phyloP scores from a whole-genome alignment of 2,888 invertebrate genomes.

The Blastobasis adustella region DNA sequence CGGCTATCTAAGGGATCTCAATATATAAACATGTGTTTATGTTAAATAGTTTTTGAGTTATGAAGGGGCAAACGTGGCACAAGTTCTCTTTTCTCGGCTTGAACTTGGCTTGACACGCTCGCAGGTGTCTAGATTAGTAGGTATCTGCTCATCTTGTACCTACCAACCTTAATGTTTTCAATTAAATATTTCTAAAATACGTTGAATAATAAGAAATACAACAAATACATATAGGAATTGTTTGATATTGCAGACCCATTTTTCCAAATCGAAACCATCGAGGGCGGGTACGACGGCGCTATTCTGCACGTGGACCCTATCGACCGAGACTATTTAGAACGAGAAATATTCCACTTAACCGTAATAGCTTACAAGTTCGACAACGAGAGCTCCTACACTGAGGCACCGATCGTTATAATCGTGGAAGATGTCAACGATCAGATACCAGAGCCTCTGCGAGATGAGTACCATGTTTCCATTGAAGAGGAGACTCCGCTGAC shows the following conservation, averaged over 20 bases:
- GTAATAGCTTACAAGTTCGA: conserved; percentile 64
- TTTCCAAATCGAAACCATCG: conserved; percentile 45
- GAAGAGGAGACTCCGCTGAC: conserved; percentile 70
- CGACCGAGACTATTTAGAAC: conserved; percentile 58
- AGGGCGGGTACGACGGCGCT: conserved; percentile 42
- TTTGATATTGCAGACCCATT: conserved; percentile 35
- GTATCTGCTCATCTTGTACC: no score
- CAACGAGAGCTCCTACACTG: conserved; percentile 38
- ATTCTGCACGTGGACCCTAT: conserved; percentile 49
- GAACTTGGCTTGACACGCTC: no score
- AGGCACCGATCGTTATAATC: conserved; percentile 53
- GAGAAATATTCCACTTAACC: conserved; percentile 59
- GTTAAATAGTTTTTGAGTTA: no score
- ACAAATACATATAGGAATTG: no score
- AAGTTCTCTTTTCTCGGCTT: no score
- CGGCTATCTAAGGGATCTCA: no score
- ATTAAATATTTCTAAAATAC: no score
- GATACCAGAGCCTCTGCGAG: conserved; percentile 63
- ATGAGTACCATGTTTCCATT: conserved; percentile 48
- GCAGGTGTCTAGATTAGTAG: no score
- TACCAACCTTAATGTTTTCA: no score
- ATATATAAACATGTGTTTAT: no score
- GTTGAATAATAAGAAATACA: no score
- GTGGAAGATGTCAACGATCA: conserved; percentile 80
- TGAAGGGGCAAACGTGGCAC: no score